phyloP scores from a whole-genome alignment of 1,140 invertebrate genomes.

The Hyles vespertilio region DNA sequence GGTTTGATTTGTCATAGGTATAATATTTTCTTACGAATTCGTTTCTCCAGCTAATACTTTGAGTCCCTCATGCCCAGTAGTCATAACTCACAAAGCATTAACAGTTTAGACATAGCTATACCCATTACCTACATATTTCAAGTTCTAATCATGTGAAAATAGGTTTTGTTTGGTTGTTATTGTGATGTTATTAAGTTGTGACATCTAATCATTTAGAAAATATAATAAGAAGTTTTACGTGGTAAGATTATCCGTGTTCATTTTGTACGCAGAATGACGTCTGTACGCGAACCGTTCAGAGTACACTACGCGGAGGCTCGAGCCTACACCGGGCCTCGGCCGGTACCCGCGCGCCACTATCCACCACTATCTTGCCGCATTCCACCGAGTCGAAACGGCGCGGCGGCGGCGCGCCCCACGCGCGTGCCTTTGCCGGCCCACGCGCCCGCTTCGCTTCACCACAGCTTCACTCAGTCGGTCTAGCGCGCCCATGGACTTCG shows the following conservation, averaged over 20 bases:
- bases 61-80: too few relatives aligned
- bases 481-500: slow-evolving; percentile 48
- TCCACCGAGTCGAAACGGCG: slow-evolving; percentile 57
- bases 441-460: slow-evolving; percentile 55
- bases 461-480: slow-evolving; percentile 53
- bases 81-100: too few relatives aligned
- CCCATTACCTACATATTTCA: too few relatives aligned
- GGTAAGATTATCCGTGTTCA: slow-evolving; percentile 34
- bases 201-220: too few relatives aligned
- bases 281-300: slow-evolving; percentile 29
- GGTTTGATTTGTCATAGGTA: too few relatives aligned
- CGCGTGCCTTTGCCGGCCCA: slow-evolving; percentile 69
- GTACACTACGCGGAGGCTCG: slow-evolving; percentile 29
- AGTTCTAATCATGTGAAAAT: too few relatives aligned
- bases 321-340: slow-evolving; percentile 47
- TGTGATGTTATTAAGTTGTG: too few relatives aligned
- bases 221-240: too few relatives aligned
- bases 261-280: slow-evolving; percentile 29
- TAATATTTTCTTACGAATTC: too few relatives aligned
- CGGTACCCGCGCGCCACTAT: slow-evolving; percentile 56
- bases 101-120: too few relatives aligned
- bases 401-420: slow-evolving; percentile 63
- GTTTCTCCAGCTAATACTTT: too few relatives aligned
- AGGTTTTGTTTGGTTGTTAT: too few relatives aligned
- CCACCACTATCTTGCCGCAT: slow-evolving; percentile 71